Conservation (phyloP, 1,140 invertebrate species). For the Rhopalosiphum maidis region DNA sequence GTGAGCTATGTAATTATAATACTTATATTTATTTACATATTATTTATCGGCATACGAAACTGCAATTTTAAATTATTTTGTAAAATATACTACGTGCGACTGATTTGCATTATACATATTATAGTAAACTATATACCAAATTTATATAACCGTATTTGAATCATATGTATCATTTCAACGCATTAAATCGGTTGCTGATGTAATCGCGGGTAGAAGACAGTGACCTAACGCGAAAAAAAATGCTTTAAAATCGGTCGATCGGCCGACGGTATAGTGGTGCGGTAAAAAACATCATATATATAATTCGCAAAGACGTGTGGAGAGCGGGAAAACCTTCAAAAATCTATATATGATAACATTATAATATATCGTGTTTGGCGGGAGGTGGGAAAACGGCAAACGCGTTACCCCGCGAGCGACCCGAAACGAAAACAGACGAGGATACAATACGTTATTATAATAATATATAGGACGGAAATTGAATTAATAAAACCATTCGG, state of each 20-base stretch:
- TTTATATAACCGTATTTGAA: neutral
- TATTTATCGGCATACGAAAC: neutral
- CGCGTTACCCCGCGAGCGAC: neutral
- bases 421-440: neutral
- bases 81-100: neutral
- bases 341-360: neutral
- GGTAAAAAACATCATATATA: neutral
- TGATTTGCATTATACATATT: neutral
- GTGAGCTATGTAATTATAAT: too few relatives aligned
- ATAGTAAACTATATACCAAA: neutral
- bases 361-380: neutral
- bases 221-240: neutral
- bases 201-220: neutral
- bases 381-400: neutral
- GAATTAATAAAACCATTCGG: neutral
- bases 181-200: neutral
- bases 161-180: neutral
- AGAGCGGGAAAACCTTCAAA: neutral
- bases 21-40: neutral
- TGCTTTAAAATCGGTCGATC: neutral
- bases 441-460: neutral
- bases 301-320: neutral
- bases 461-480: constrained; percentile 3
- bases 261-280: neutral
- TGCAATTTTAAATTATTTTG: neutral